Evolutionary conservation across 2,113 vertebrate species (phyloP).

Genomic region (Callaeas wilsoni): DNA sequence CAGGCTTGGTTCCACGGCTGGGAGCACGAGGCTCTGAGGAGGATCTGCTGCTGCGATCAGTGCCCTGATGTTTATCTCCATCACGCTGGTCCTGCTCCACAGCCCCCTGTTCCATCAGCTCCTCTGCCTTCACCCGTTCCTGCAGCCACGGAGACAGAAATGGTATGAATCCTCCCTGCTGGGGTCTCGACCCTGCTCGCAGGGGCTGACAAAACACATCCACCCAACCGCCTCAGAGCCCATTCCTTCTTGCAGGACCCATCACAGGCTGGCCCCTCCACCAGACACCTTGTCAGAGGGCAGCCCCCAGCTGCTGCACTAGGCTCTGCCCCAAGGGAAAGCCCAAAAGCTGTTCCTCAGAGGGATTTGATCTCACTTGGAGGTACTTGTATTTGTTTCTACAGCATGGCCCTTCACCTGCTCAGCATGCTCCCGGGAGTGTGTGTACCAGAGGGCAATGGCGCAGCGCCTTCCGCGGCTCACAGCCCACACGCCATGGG

Average conservation of each 20-base stretch:
- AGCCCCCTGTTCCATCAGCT: conserved; percentile 45
- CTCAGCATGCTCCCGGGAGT: conserved; percentile 84
- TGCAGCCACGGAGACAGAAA: not conserved
- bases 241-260: not conserved
- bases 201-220: not conserved
- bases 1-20: not conserved
- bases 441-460: conserved; percentile 91
- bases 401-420: conserved; percentile 73
- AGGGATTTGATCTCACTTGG: not conserved
- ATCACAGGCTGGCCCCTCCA: not conserved
- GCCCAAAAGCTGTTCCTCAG: not conserved
- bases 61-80: not conserved
- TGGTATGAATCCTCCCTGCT: not conserved
- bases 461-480: conserved; percentile 84
- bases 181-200: not conserved
- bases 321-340: not conserved
- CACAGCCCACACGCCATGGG: conserved; percentile 89
- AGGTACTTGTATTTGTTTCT: not conserved
- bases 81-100: not conserved
- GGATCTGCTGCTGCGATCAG: not conserved
- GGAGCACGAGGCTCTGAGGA: conserved; percentile 23
- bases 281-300: not conserved
- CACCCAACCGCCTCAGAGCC: not conserved
- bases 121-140: conserved; percentile 69
- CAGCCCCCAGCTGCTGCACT: not conserved